These are phyloP conservation scores for Myripristis murdjan DNA, from an alignment of 2,797 vertebrate genomes.

Conservation along the genomic window DNA sequence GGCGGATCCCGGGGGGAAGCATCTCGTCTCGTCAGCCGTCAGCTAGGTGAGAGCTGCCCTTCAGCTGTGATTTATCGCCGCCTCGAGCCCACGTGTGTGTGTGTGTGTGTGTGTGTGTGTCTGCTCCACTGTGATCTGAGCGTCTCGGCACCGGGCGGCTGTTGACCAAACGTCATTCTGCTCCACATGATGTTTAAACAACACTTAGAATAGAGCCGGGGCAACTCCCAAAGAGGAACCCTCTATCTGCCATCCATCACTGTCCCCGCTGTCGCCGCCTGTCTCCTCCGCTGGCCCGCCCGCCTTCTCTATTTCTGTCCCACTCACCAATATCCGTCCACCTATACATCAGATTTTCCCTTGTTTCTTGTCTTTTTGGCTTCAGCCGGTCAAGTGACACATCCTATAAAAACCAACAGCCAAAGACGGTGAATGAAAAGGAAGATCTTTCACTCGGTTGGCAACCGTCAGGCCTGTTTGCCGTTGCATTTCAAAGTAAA, in stretches of 20 bases:
- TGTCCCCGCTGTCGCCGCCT: too few relatives aligned
- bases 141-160: conserved; percentile 80
- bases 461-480: too few relatives aligned
- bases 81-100: too few relatives aligned
- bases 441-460: too few relatives aligned
- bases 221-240: conserved; percentile 79
- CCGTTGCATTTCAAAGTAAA: too few relatives aligned
- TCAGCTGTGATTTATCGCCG: conserved; percentile 81
- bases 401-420: too few relatives aligned
- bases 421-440: too few relatives aligned
- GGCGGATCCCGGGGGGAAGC: conserved; percentile 45
- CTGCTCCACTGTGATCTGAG: conserved; percentile 82
- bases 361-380: too few relatives aligned
- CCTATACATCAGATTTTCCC: too few relatives aligned
- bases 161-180: conserved; percentile 87
- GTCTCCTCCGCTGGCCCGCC: not conserved
- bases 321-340: too few relatives aligned
- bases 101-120: conserved; percentile 76
- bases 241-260: conserved; percentile 56
- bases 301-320: conserved; percentile 16
- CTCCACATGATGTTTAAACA: conserved; percentile 87
- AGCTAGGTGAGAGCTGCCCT: conserved; percentile 63
- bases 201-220: conserved; percentile 83
- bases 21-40: conserved; percentile 41
- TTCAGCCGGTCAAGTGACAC: too few relatives aligned